These are phyloP conservation scores for Patella pellucida DNA, from an alignment of 2,888 invertebrate species.

Conservation along the genomic window DNA sequence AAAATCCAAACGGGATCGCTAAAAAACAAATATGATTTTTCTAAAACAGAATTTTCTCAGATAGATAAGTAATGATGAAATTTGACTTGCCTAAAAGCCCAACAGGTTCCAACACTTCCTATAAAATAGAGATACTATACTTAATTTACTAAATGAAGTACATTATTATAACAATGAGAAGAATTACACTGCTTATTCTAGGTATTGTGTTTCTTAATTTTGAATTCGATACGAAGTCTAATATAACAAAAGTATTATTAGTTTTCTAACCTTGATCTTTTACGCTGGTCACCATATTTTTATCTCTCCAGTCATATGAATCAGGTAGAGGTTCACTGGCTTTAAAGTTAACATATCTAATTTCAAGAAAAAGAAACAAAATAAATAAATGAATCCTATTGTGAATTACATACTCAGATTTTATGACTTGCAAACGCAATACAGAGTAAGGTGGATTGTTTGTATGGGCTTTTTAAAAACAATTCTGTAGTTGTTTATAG, in stretches of 20 bases:
- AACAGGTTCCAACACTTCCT: conserved; percentile 62
- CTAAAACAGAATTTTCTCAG: too few relatives aligned
- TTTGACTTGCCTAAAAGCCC: conserved; percentile 59
- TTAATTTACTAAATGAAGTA: neutral
- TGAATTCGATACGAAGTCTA: too few relatives aligned
- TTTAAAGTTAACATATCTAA: neutral
- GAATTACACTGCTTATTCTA: neutral
- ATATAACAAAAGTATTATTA: neutral
- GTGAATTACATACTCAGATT: too few relatives aligned
- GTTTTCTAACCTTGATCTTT: conserved; percentile 59
- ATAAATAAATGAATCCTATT: too few relatives aligned
- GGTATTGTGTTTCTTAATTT: neutral
- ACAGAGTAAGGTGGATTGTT: too few relatives aligned
- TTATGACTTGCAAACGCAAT: too few relatives aligned
- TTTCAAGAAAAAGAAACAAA: too few relatives aligned
- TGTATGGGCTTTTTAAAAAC: too few relatives aligned
- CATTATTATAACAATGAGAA: neutral
- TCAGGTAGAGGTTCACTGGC: conserved; percentile 44
- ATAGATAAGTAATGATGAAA: too few relatives aligned
- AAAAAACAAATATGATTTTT: too few relatives aligned
- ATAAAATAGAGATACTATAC: conserved; percentile 14
- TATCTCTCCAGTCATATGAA: conserved; percentile 59
- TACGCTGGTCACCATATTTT: conserved; percentile 57
- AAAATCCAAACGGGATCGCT: too few relatives aligned
- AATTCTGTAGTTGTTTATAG: too few relatives aligned